These are phyloP conservation scores for Paramisgurnus dabryanus DNA, from an alignment of 2,113 vertebrate species.

Conservation along the genomic window DNA sequence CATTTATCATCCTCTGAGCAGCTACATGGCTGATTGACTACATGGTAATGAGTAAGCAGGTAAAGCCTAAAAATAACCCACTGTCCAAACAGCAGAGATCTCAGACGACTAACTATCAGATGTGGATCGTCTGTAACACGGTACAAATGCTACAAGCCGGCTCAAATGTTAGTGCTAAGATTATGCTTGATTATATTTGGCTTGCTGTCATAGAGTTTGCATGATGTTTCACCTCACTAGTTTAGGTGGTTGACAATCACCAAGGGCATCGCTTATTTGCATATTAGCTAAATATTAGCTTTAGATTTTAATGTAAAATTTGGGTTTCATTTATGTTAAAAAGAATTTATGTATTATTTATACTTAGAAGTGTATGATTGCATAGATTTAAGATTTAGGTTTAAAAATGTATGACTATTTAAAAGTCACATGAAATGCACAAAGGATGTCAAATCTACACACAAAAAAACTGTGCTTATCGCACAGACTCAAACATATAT, in stretches of 20 bases:
- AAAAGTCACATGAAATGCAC: not conserved
- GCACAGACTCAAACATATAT: not conserved
- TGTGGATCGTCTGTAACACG: constrained; percentile 23
- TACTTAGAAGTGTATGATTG: too few relatives aligned
- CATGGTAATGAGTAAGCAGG: constrained; percentile 33
- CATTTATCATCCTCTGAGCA: constrained; percentile 19
- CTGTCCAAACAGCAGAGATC: constrained; percentile 43
- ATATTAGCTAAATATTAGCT: constrained; percentile 14
- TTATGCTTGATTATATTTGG: constrained; percentile 21
- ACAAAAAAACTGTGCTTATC: not conserved
- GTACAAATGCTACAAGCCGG: not conserved
- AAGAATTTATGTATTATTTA: too few relatives aligned
- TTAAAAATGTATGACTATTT: not conserved
- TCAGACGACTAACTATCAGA: constrained; percentile 40
- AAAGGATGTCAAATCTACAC: not conserved
- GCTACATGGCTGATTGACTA: constrained; percentile 7
- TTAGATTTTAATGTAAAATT: not conserved
- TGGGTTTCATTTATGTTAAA: not conserved
- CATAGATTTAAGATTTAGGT: not conserved
- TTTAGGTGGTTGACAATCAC: constrained; percentile 5
- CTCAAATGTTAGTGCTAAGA: not conserved
- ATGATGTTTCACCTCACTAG: constrained; percentile 33
- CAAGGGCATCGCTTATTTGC: constrained; percentile 3
- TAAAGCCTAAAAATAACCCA: constrained; percentile 44
- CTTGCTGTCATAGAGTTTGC: constrained; percentile 23